A percentile compares a stretch with the other conserved stretches of the same genome.
Conservation (phyloP, 2,888 invertebrate species). For the Ecliptopera silaceata region DNA sequence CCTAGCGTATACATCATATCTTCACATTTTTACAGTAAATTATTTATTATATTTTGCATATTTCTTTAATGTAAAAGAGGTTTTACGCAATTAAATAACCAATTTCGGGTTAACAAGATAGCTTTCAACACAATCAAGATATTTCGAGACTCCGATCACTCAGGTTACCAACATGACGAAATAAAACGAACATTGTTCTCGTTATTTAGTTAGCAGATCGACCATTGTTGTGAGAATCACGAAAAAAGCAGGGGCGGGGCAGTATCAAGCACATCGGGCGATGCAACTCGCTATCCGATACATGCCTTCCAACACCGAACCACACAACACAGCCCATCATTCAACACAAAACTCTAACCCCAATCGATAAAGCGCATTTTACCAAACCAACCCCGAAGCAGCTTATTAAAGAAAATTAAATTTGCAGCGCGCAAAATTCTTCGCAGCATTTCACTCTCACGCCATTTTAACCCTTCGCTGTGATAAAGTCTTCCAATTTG, state of each 20-base stretch:
- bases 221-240: constrained; percentile 80
- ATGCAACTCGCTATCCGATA: constrained; percentile 79
- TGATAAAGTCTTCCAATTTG: constrained; percentile 16
- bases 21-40: too few species aligned
- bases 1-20: too few species aligned
- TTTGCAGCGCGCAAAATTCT: constrained; percentile 76
- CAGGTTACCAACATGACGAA: constrained; percentile 48
- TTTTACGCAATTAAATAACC: constrained; percentile 17
- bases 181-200: constrained; percentile 63
- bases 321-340: constrained; percentile 16
- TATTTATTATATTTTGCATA: too few species aligned
- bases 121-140: constrained; percentile 22
- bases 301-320: constrained; percentile 65
- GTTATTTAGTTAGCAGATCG: constrained; percentile 82
- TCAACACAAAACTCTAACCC: constrained; percentile 41
- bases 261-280: constrained; percentile 70
- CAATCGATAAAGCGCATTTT: constrained; percentile 45
- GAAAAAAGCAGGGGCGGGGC: constrained; percentile 82
- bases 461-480: constrained; percentile 28
- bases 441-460: constrained; percentile 41
- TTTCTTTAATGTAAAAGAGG: background rate
- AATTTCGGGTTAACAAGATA: constrained; percentile 27
- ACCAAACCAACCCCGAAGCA: constrained; percentile 37
- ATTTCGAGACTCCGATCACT: constrained; percentile 41
- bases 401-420: constrained; percentile 83